Percentiles rank a stretch among this genome's conserved stretches.
These are phyloP conservation scores for Arizona elegans DNA, from an alignment of 2,113 vertebrate genomes.

Conservation along the genomic window DNA sequence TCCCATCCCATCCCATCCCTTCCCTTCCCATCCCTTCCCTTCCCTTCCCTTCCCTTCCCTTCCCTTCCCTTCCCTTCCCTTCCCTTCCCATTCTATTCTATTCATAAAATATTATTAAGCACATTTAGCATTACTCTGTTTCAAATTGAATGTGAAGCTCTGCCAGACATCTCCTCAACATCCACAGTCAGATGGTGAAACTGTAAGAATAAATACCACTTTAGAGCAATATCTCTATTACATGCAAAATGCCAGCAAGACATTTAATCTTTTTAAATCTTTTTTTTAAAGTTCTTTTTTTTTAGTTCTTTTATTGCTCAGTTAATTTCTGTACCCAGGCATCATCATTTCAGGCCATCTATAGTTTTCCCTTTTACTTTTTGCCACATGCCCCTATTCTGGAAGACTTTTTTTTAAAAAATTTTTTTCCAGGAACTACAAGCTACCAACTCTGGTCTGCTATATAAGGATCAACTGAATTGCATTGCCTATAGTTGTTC, in stretches of 20 bases:
- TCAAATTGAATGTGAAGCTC: background rate
- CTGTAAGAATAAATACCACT: background rate
- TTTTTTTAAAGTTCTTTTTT: background rate
- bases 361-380: background rate
- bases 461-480: background rate
- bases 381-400: background rate
- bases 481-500: background rate
- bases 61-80: too few species aligned
- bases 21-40: fast-evolving
- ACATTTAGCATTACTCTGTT: too few species aligned
- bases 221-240: background rate
- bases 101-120: too few species aligned
- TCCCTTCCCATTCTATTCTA: too few species aligned
- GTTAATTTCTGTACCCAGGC: background rate
- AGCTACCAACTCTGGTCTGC: background rate
- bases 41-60: too few species aligned
- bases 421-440: background rate
- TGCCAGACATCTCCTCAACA: background rate
- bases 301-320: background rate
- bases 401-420: background rate
- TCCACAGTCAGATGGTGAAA: background rate
- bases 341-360: background rate
- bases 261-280: background rate
- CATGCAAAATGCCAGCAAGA: background rate
- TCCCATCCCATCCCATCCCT: too few species aligned